A percentile compares a stretch with the other conserved stretches of the same genome.
Conservation (phyloP, 2,888 invertebrate species). For the Macrosoma leucophasiata region DNA sequence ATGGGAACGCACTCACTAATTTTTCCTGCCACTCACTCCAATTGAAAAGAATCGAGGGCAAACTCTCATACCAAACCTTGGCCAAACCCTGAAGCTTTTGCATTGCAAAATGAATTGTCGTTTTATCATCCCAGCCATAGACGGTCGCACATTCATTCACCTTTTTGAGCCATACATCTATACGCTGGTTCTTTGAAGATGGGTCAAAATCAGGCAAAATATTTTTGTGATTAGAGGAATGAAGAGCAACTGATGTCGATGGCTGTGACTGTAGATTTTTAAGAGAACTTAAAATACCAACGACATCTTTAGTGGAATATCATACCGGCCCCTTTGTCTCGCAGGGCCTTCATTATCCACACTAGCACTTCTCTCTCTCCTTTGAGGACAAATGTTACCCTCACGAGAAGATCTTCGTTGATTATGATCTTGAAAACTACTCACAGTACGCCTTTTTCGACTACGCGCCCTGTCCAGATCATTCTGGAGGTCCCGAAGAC, state of each 20-base stretch:
- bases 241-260: neutral
- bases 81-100: slow-evolving; percentile 19
- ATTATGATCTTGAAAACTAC: no score
- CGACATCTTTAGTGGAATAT: slow-evolving; percentile 7
- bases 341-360: no score
- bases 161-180: slow-evolving; percentile 18
- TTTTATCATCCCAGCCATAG: slow-evolving; percentile 2
- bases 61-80: slow-evolving; percentile 17
- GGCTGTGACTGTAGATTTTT: slow-evolving; percentile 7
- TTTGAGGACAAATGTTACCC: no score
- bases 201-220: slow-evolving; percentile 23
- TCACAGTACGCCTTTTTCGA: no score
- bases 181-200: slow-evolving; percentile 17
- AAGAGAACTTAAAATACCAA: slow-evolving; percentile 9
- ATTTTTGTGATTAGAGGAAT: slow-evolving; percentile 10
- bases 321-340: no score
- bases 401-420: no score
- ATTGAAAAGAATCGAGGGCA: slow-evolving; percentile 7
- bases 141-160: slow-evolving; percentile 15
- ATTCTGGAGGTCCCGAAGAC: no score
- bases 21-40: slow-evolving; percentile 16
- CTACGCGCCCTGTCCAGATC: no score
- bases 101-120: slow-evolving; percentile 8
- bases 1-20: slow-evolving; percentile 13
- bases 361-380: no score